These are phyloP conservation scores for Phenganax marumi DNA, from an alignment of 92 coral and sea anemone genomes.

Conservation along the genomic window DNA sequence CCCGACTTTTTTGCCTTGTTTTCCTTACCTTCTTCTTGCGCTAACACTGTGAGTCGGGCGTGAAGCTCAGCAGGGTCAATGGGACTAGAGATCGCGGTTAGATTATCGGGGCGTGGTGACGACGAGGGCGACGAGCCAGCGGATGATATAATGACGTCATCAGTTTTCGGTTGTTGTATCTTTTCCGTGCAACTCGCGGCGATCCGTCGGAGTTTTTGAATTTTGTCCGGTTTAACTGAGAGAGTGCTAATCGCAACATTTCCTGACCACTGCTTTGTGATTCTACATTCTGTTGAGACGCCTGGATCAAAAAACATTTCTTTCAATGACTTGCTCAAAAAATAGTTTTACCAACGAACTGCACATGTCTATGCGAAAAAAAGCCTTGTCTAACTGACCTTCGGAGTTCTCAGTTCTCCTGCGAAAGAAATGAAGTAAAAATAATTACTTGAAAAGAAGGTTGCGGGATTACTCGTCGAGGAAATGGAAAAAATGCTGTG, in stretches of 20 bases:
- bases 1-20: not conserved
- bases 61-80: constrained; percentile 44
- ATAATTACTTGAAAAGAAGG: not conserved
- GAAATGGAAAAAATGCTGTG: not conserved
- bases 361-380: too few relatives aligned
- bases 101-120: constrained; percentile 81
- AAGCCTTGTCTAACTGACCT: not conserved
- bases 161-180: constrained; percentile 41
- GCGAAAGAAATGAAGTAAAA: not conserved
- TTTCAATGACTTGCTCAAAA: not conserved
- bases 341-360: too few relatives aligned
- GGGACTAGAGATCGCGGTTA: constrained; percentile 76
- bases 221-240: constrained; percentile 34
- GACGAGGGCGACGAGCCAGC: constrained; percentile 95
- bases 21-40: constrained; percentile 41
- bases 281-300: not conserved
- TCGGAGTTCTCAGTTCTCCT: not conserved
- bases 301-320: not conserved
- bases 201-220: constrained; percentile 33
- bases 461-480: not conserved
- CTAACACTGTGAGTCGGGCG: constrained; percentile 15
- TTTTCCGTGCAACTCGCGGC: constrained; percentile 38
- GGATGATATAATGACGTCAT: constrained; percentile 81
- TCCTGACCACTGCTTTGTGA: not conserved
- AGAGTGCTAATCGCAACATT: not conserved